Evolutionary conservation across 1,140 invertebrate species (phyloP), one percentile per base, ranked within the genome.

Genomic region (Lordiphosa collinella): DNA sequence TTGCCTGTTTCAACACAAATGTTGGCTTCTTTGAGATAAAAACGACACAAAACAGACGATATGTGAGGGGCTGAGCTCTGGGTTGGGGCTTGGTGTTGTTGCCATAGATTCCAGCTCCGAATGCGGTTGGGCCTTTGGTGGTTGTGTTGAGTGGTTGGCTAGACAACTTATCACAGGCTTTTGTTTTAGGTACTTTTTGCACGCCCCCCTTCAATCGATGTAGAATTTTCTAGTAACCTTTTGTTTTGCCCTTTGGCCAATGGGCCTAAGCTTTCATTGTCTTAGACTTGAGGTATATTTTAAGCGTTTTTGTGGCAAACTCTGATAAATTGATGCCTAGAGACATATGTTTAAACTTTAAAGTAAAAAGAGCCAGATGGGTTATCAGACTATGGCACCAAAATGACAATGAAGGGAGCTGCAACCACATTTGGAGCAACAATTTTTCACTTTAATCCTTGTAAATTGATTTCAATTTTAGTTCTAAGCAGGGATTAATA

Each of bases 1-100:
- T 82, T 84, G 78, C 78, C 78, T 84, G 78, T 84, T 84, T 84
- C 79, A 84, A 84, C 79, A 84, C 73, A 84, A 84, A 84, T 84
- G 72, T 84, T 29, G 25, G 25, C 79, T 73, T 84, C 64, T 84
- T 78, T 84, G 68, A 52, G 59, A 50, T 58, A 61, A 78, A 68
- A 78, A 36, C 48, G 7, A 54, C 22, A 44, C 38, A 8, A 3
- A 11, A 8, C 22, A 16, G 46, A 47, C 22, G 41, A 44, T 16
- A 44, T 25, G 29, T 44, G 41, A 29, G 36, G 7, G 36, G 14
- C 13, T 38, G 7, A 13, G 12, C 14, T 12, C 6, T 14, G 14
- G 36, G 36, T 12, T 36, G 11, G n/a, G 10, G 9, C 40, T 25
- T 11, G 11, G 4, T 31, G 8, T 44, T 44, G 41, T 44, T 44